These are phyloP conservation scores for Melanostoma scalare DNA, from an alignment of 2,888 invertebrate species.

Conservation along the genomic window DNA sequence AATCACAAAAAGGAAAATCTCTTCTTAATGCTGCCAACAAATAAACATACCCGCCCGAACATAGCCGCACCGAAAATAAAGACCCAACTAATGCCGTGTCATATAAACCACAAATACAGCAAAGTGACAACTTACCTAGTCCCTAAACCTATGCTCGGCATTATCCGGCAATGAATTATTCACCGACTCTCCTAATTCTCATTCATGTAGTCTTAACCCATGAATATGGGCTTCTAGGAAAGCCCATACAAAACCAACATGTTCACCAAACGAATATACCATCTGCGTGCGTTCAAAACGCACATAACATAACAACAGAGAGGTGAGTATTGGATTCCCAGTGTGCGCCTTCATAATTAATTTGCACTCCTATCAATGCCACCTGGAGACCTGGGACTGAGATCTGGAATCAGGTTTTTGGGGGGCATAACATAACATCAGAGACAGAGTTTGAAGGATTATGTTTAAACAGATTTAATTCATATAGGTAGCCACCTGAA, in stretches of 20 bases:
- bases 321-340: constrained; percentile 43
- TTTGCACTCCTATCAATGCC: constrained; percentile 59
- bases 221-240: constrained; percentile 35
- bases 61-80: constrained; percentile 33
- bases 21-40: constrained; percentile 45
- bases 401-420: neutral
- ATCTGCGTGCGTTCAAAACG: neutral
- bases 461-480: constrained; percentile 68
- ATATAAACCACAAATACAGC: constrained; percentile 61
- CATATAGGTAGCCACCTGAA: constrained; percentile 67
- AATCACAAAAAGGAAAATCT: constrained; percentile 61
- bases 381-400: constrained; percentile 36
- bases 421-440: neutral
- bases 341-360: constrained; percentile 67
- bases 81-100: constrained; percentile 49
- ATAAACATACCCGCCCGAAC: constrained; percentile 18
- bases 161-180: constrained; percentile 72
- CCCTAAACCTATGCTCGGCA: constrained; percentile 64
- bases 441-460: constrained; percentile 4
- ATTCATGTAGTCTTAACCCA: constrained; percentile 58
- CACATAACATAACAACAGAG: neutral
- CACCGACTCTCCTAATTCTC: constrained; percentile 67
- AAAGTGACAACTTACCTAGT: constrained; percentile 70
- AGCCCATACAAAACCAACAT: constrained; percentile 1
- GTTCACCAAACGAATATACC: too few relatives aligned